Evolutionary conservation across 2,888 invertebrate species (phyloP), one percentile per base, ranked within the genome.

Genomic region (Eupeodes latifasciatus): DNA sequence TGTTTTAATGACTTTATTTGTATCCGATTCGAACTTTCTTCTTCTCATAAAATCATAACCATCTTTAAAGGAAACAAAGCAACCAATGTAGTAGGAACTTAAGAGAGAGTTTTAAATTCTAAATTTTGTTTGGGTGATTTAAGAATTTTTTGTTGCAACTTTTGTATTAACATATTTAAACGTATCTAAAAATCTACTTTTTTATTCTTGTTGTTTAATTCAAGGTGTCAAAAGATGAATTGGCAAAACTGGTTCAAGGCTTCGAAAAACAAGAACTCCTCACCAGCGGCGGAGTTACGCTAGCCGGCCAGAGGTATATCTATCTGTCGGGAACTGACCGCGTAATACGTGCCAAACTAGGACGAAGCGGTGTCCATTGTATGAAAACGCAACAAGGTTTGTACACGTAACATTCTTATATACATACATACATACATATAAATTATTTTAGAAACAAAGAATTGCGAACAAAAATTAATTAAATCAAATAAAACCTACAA

Each of bases 381-480:
- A 98, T 98, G 97, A 98, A 98, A 95, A 98, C 98, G 94, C 96
- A 96, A 95, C 98, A 98, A 96, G 97, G 97, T 97, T 94, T 94
- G 94, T 91, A 81, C 11, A 27, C 16, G 4, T 14, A 34, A n/a
- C 0, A 59, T 34, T 59, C 59, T 59, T 14, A 59, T 4, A 34
- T 12, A n/a, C n/a, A n/a, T n/a, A n/a, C n/a, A n/a, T n/a, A n/a
- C n/a, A n/a, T n/a, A n/a, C n/a, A 59, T 27, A 19, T 0, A 4
- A 55, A 0, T 7, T 12, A 71, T 53, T 5, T 16, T 12, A 40
- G 6, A 71, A 71, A 19, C 5, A 19, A 16, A 44, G 11, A 49
- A 27, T 2, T 34, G 1, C 10, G 16, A 14, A 27, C 27, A 27
- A 36, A 55, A 55, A 55, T 11, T n/a, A 16, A 57, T 27, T 62